These are phyloP conservation scores for Gobiocypris rarus DNA, from an alignment of 2,113 vertebrate genomes.

Conservation along the genomic window DNA sequence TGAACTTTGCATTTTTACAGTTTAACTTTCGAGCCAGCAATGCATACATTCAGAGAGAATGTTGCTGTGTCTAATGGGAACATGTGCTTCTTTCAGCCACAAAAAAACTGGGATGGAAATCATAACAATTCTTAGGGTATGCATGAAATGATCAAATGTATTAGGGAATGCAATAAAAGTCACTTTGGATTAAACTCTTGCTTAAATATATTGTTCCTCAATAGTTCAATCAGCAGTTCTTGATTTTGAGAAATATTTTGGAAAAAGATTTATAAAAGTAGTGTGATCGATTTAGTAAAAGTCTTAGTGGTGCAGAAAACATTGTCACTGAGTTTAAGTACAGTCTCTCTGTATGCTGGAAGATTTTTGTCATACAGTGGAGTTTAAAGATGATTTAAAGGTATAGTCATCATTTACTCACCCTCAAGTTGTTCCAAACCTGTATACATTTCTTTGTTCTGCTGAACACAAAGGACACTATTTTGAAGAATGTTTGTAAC, in stretches of 20 bases:
- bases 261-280: not conserved
- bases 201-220: too few relatives aligned
- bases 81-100: not conserved
- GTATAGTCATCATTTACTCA: too few relatives aligned
- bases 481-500: too few relatives aligned
- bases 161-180: not conserved
- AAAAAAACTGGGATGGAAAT: not conserved
- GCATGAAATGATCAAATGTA: not conserved
- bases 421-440: too few relatives aligned
- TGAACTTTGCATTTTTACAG: conserved; percentile 11
- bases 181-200: not conserved
- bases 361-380: too few relatives aligned
- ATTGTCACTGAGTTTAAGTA: too few relatives aligned
- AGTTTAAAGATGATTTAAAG: too few relatives aligned
- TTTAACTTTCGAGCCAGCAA: not conserved
- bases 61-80: not conserved
- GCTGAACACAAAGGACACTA: too few relatives aligned
- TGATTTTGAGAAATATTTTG: not conserved
- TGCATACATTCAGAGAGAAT: not conserved
- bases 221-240: not conserved
- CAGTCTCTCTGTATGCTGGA: too few relatives aligned
- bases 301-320: too few relatives aligned
- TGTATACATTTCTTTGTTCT: too few relatives aligned
- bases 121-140: not conserved
- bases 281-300: too few relatives aligned